Base-by-base conservation (phyloP, 2,888 invertebrate genomes). In the Protonemura montana region DNA sequence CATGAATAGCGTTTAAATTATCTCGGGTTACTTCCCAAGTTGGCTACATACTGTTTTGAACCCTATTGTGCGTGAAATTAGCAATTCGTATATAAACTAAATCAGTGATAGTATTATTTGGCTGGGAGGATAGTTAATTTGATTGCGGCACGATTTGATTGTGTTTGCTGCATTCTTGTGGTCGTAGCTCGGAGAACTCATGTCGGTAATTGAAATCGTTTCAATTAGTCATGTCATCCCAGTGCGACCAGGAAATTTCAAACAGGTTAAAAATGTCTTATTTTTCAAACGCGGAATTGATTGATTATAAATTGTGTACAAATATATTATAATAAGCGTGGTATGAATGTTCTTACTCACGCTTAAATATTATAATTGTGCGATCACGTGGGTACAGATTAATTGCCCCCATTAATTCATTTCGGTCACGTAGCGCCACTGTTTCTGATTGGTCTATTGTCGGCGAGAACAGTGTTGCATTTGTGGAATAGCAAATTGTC, bases 401-500 rank as follows among this genome's bases (percentile, higher is more conserved):
- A 59, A 59, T 59, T 59, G 59, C 13, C 16, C 21, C 1, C 59
- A 59, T 59, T 59, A 59, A 13, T 59, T 59, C 59, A 59, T 59
- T 59, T 59, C 21, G 59, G 59, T 59, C 59, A 59, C 59, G 59
- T 59, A 10, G 13, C 59, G 59, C 3, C 59, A 59, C 16, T 59
- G 59, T 59, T 59, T 59, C 16, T 59, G 59, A 59, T 59, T 59
- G 59, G 59, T 21, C 59, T 21, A 59, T 59, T 59, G 59, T 59
- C 59, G 59, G 21, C 59, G 7, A 13, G 59, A 59, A 59, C 59
- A 59, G 59, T n/a, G n/a, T 59, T 59, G 59, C 59, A 21, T 59
- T 59, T 59, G 59, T 59, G 59, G 59, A 59, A 59, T 59, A 59
- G 59, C 59, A 59, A 59, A 59, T 59, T 59, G 59, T 59, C 59